Base-by-base conservation (phyloP, 2,113 vertebrate species). In the Macheiramphus alcinus region DNA sequence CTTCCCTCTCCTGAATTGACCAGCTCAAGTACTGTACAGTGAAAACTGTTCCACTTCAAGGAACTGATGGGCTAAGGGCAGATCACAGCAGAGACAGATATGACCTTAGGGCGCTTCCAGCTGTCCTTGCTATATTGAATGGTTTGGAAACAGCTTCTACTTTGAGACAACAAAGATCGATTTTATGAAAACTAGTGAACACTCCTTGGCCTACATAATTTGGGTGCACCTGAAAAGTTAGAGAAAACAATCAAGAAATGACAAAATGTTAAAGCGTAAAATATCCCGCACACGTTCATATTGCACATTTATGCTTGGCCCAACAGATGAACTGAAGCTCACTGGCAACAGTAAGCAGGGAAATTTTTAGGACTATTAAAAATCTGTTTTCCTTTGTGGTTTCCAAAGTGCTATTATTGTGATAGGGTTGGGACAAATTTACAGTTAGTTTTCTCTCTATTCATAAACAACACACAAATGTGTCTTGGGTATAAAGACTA, bases 41-140 rank as follows among this genome's bases (percentile, higher is more conserved):
- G 63, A 92, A 75, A 98, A 80, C 72, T 78, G 80, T 89, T 97
- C 85, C 88, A 95, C 88, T 95, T 95, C 73, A 96, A 72, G 90
- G 88, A 90, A 23, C 82, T 93, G 85, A 89, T 91, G 87, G 93
- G 87, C 0, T 3, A 80, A 62, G 58, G 70, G 82, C 59, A 90
- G 91, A 92, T 67, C 22, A 0, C 82, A 68, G 73, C 76, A 74
- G 80, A 88, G 72, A 89, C 66, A 59, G 42, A 56, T 18, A n/a
- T 2, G 91, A 97, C 95, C 88, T 84, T 8, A 36, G 90, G 94
- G 93, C 93, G 82, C 68, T 42, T 84, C 76, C 88, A 95, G 86
- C 76, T 93, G 65, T 93, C 92, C 82, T 42, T 63, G 43, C 56
- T 84, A 2, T 23, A 90, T 31, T 66, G 88, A 89, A 53, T 32